Percentiles rank a stretch among this genome's conserved stretches.
phyloP scores from a whole-genome alignment of 30 jellyfish, hydroid and myxozoan genomes.

The Aurelia aurita complex sp. Pacific region DNA sequence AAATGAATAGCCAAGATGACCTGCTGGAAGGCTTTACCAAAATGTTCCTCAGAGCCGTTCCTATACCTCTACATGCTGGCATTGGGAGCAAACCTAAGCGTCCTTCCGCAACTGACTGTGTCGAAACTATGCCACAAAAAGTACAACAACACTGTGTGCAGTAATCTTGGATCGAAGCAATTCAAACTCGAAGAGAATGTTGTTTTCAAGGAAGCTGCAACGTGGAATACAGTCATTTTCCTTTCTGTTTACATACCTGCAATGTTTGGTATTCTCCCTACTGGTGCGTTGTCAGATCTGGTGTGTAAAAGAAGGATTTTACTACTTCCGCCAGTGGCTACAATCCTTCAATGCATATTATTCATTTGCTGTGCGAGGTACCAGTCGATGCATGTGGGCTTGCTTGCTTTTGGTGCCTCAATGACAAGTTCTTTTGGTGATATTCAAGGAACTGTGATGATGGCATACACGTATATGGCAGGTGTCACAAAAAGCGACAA shows the following conservation, averaged over 20 bases:
- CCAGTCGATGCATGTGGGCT: slow-evolving; percentile 6
- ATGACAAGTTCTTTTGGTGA: slow-evolving; percentile 45
- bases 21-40: neutral
- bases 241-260: slow-evolving; percentile 42
- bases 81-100: slow-evolving; percentile 31
- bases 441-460: slow-evolving; percentile 54
- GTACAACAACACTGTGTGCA: slow-evolving; percentile 37
- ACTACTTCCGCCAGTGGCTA: slow-evolving; percentile 11
- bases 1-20: neutral
- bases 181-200: slow-evolving; percentile 20
- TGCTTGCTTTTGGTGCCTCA: slow-evolving; percentile 43
- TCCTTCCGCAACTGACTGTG: slow-evolving; percentile 41
- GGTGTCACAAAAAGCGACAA: slow-evolving; percentile 41
- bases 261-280: slow-evolving; percentile 29
- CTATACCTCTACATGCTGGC: slow-evolving; percentile 39
- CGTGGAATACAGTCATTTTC: slow-evolving; percentile 40
- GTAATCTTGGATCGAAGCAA: neutral
- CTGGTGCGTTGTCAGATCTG: slow-evolving; percentile 53
- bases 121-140: slow-evolving; percentile 32
- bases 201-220: slow-evolving; percentile 42
- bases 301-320: slow-evolving; percentile 24
- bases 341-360: slow-evolving; percentile 34
- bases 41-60: slow-evolving; percentile 45
- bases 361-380: slow-evolving; percentile 24
- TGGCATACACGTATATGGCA: slow-evolving; percentile 65